phyloP scores from a whole-genome alignment of 2,888 invertebrate genomes.

The Melipona bicolor region DNA sequence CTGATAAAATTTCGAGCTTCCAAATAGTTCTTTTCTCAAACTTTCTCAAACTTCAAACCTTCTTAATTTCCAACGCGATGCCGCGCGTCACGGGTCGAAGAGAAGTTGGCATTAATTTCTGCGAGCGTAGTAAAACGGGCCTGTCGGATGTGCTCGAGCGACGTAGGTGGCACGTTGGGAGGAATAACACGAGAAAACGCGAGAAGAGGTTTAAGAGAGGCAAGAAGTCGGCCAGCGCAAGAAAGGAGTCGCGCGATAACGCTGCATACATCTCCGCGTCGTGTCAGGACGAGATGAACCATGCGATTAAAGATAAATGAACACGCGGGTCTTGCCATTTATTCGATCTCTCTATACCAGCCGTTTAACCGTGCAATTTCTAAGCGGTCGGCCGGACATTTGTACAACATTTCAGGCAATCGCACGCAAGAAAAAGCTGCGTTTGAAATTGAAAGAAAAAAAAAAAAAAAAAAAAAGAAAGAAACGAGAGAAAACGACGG shows the following conservation, averaged over 20 bases:
- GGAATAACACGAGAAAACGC: constrained; percentile 55
- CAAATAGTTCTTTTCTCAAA: too few species aligned
- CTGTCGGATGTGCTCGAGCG: constrained; percentile 10
- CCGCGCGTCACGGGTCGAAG: background rate
- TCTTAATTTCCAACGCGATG: too few species aligned
- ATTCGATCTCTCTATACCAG: constrained; percentile 44
- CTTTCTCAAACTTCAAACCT: too few species aligned
- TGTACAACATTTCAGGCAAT: background rate
- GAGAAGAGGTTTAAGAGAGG: constrained; percentile 38
- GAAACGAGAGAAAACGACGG: background rate
- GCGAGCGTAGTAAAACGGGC: background rate
- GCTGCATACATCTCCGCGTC: constrained; percentile 56
- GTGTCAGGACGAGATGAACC: constrained; percentile 57
- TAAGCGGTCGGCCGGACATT: background rate
- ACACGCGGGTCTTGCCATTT: constrained; percentile 41
- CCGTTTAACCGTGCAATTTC: constrained; percentile 13
- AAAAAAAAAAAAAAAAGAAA: background rate
- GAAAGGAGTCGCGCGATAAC: constrained; percentile 59
- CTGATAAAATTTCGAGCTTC: too few species aligned
- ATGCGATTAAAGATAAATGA: constrained; percentile 60
- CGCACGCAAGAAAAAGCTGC: background rate
- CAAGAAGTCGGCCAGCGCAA: constrained; percentile 57
- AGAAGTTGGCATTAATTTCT: constrained; percentile 1
- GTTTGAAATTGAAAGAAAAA: background rate
- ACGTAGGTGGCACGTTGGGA: constrained; percentile 57